Percentiles rank a stretch among this genome's conserved stretches.
phyloP scores from a whole-genome alignment of 2,113 vertebrate genomes.

The Oryzias woworae region DNA sequence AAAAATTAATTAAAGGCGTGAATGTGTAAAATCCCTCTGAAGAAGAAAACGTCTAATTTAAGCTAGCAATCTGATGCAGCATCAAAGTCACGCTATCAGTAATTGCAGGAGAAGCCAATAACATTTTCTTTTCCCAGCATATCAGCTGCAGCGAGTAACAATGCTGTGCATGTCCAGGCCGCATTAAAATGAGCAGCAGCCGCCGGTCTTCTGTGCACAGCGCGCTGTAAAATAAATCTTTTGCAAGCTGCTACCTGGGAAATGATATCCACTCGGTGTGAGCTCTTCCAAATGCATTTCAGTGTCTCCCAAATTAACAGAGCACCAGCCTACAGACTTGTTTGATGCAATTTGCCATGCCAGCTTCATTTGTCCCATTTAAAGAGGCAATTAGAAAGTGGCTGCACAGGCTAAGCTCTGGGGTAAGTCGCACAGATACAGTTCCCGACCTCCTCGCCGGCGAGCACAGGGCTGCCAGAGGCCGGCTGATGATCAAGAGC shows the following conservation, averaged over 20 bases:
- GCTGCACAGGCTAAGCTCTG: slow-evolving; percentile 51
- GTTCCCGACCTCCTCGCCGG: slow-evolving; percentile 55
- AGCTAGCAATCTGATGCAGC: slow-evolving; percentile 20
- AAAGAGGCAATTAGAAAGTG: slow-evolving; percentile 67
- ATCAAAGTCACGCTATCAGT: slow-evolving; percentile 23
- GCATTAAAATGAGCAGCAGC: slow-evolving; percentile 38
- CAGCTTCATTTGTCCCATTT: slow-evolving; percentile 71
- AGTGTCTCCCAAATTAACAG: slow-evolving; percentile 61
- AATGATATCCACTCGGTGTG: slow-evolving; percentile 50
- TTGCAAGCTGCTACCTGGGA: slow-evolving; percentile 56
- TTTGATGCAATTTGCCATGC: slow-evolving; percentile 69
- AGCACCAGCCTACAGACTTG: slow-evolving; percentile 58
- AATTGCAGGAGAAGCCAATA: slow-evolving; percentile 22
- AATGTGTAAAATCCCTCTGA: slow-evolving; percentile 35
- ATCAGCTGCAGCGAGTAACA: slow-evolving; percentile 10
- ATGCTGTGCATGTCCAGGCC: slow-evolving; percentile 7
- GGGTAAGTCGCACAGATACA: slow-evolving; percentile 66
- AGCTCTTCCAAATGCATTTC: slow-evolving; percentile 52
- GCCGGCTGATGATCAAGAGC: slow-evolving; percentile 55
- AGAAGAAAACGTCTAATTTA: slow-evolving; percentile 35
- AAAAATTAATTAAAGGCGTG: slow-evolving; percentile 59
- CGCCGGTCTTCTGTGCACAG: slow-evolving; percentile 18
- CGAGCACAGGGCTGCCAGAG: slow-evolving; percentile 28
- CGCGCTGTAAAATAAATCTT: slow-evolving; percentile 45
- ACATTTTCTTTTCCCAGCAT: not conserved